Conservation (phyloP, 2,888 invertebrate genomes). For the Theristus sp. region DNA sequence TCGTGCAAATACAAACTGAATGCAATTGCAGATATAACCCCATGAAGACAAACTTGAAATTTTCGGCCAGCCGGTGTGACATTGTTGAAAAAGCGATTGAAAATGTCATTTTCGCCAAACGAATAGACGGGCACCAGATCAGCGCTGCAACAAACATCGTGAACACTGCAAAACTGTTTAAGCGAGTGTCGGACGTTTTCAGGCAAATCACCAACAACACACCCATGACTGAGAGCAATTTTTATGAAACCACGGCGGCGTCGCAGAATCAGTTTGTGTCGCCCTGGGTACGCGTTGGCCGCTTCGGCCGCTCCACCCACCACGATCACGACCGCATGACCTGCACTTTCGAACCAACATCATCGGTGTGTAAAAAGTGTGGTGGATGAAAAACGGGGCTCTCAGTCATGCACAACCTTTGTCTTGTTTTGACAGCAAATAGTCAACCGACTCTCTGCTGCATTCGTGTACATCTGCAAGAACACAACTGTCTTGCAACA, state of each 20-base stretch:
- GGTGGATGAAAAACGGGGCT: no score
- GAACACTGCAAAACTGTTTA: not conserved
- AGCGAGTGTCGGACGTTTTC: no score
- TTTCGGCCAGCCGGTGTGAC: no score
- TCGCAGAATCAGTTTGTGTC: slow-evolving; percentile 9
- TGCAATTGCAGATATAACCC: no score
- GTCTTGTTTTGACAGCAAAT: not conserved
- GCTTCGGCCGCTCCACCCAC: slow-evolving; percentile 79
- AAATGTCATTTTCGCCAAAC: slow-evolving; percentile 34
- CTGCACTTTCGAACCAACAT: slow-evolving; percentile 22
- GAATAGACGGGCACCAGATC: slow-evolving; percentile 32
- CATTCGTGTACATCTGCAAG: not conserved
- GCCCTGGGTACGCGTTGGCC: slow-evolving; percentile 51
- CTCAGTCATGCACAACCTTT: no score
- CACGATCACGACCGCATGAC: slow-evolving; percentile 51
- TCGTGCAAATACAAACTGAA: no score
- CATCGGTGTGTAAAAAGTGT: no score
- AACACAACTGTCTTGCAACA: no score
- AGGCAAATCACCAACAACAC: no score
- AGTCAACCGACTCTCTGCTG: not conserved
- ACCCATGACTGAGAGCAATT: slow-evolving; percentile 11
- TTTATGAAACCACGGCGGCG: slow-evolving; percentile 11
- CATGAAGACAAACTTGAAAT: no score
- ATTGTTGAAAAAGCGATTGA: no score
- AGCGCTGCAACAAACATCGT: slow-evolving; percentile 12